phyloP scores from a whole-genome alignment of 2,797 vertebrate species.

The Sebastes minor region DNA sequence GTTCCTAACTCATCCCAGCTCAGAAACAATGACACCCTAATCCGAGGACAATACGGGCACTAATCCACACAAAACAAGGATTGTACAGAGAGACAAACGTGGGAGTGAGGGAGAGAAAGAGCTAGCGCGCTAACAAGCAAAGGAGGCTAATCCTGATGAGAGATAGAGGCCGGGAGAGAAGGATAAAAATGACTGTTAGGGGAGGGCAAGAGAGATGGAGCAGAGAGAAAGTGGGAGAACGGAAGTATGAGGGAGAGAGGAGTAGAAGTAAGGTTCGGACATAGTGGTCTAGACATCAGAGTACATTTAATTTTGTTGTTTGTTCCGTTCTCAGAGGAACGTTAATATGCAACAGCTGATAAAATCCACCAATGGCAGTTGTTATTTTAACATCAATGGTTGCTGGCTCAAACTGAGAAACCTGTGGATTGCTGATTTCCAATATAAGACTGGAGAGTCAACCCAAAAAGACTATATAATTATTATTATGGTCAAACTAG shows the following conservation, averaged over 20 bases:
- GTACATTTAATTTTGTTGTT: background rate
- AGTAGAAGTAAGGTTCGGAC: background rate
- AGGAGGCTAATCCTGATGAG: slow-evolving; percentile 73
- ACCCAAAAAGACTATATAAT: background rate
- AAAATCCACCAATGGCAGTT: background rate
- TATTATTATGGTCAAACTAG: background rate
- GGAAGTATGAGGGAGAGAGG: background rate
- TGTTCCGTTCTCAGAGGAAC: background rate
- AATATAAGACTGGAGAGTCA: background rate
- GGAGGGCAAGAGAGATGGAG: slow-evolving; percentile 5
- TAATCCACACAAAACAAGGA: slow-evolving; percentile 79
- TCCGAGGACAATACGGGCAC: slow-evolving; percentile 72
- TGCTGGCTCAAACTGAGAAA: background rate
- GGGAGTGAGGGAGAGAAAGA: slow-evolving; percentile 39
- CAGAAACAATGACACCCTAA: slow-evolving; percentile 74
- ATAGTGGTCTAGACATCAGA: background rate
- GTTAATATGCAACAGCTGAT: background rate
- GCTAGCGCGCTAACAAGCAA: slow-evolving; percentile 46
- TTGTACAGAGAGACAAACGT: slow-evolving; percentile 62
- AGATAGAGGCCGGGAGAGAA: slow-evolving; percentile 58
- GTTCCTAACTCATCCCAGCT: slow-evolving; percentile 45
- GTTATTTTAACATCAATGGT: background rate
- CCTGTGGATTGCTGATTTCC: background rate
- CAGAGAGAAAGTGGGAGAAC: background rate
- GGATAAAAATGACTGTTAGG: slow-evolving; percentile 53